Percentiles rank a stretch among this genome's conserved stretches.
Evolutionary conservation across 1,140 invertebrate species (phyloP).

Genomic region (Drosophila azteca): DNA sequence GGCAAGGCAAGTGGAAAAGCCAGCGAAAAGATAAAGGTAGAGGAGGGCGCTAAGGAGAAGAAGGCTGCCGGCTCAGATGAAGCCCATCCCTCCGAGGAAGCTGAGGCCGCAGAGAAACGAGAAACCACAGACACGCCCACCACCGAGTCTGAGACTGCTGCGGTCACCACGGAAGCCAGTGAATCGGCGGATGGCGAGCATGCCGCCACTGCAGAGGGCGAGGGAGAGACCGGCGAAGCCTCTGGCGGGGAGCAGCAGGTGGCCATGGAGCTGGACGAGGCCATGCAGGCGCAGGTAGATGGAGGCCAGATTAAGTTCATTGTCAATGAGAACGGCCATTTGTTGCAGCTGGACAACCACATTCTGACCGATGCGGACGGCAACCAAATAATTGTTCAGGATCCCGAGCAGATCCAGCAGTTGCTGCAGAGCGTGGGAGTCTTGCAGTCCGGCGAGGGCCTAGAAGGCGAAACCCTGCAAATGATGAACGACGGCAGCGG

Average conservation of each 20-base stretch:
- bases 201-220: slow-evolving; percentile 26
- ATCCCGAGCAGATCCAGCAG: slow-evolving; percentile 83
- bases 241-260: slow-evolving; percentile 71
- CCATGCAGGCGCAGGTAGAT: slow-evolving; percentile 82
- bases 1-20: slow-evolving; percentile 47
- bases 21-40: slow-evolving; percentile 31
- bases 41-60: slow-evolving; percentile 52
- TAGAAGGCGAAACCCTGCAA: slow-evolving; percentile 82
- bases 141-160: slow-evolving; percentile 47
- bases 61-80: slow-evolving; percentile 33
- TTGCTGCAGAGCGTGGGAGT: slow-evolving; percentile 82
- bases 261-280: slow-evolving; percentile 82
- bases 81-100: slow-evolving; percentile 21
- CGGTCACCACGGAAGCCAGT: slow-evolving; percentile 38
- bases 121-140: slow-evolving; percentile 46
- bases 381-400: slow-evolving; percentile 83
- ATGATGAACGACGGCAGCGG: slow-evolving; percentile 83
- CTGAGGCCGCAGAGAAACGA: slow-evolving; percentile 24
- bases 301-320: slow-evolving; percentile 83
- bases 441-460: slow-evolving; percentile 77
- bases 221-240: slow-evolving; percentile 48
- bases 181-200: slow-evolving; percentile 58
- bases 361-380: slow-evolving; percentile 83
- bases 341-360: slow-evolving; percentile 82
- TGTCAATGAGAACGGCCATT: slow-evolving; percentile 81